A percentile compares a stretch with the other conserved stretches of the same genome.
These are phyloP conservation scores for Onychomys torridus DNA, from an alignment of 2,797 vertebrate genomes.

Conservation along the genomic window DNA sequence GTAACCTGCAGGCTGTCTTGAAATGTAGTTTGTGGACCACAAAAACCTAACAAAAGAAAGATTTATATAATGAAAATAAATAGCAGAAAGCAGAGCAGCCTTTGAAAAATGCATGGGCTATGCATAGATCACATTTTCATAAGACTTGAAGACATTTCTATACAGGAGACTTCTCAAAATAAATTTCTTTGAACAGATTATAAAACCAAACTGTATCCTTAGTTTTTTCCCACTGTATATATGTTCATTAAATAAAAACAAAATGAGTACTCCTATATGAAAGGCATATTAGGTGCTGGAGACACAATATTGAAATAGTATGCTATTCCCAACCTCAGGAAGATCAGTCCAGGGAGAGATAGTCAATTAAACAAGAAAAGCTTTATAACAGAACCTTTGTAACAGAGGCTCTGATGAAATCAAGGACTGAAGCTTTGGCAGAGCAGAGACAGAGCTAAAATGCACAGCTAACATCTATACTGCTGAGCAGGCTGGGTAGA, in stretches of 20 bases:
- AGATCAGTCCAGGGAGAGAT: not conserved
- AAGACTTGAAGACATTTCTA: not conserved
- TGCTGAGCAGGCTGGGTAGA: not conserved
- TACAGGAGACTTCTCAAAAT: slow-evolving; percentile 54
- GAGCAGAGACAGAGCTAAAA: not conserved
- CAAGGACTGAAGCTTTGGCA: not conserved
- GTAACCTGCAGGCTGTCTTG: slow-evolving; percentile 46
- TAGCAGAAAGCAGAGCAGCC: slow-evolving; percentile 42
- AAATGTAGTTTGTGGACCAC: not conserved
- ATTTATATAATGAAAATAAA: slow-evolving; percentile 57
- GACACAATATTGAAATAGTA: slow-evolving; percentile 8
- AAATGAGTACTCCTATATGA: slow-evolving; percentile 26
- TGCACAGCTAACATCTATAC: not conserved
- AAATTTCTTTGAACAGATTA: slow-evolving; percentile 52
- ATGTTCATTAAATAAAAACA: slow-evolving; percentile 59
- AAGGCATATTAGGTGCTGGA: not conserved
- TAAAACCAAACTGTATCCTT: slow-evolving; percentile 59
- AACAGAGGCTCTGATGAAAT: slow-evolving; percentile 17
- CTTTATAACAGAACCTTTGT: not conserved
- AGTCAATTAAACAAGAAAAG: slow-evolving; percentile 54
- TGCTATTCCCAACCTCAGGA: slow-evolving; percentile 6
- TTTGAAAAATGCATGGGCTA: slow-evolving; percentile 53
- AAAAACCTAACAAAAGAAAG: slow-evolving; percentile 60
- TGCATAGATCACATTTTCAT: slow-evolving; percentile 5
- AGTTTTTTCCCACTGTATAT: not conserved